Evolutionary conservation across 2,113 vertebrate genomes (phyloP).

Genomic region (Cyanoramphus novaezelandiae): DNA sequence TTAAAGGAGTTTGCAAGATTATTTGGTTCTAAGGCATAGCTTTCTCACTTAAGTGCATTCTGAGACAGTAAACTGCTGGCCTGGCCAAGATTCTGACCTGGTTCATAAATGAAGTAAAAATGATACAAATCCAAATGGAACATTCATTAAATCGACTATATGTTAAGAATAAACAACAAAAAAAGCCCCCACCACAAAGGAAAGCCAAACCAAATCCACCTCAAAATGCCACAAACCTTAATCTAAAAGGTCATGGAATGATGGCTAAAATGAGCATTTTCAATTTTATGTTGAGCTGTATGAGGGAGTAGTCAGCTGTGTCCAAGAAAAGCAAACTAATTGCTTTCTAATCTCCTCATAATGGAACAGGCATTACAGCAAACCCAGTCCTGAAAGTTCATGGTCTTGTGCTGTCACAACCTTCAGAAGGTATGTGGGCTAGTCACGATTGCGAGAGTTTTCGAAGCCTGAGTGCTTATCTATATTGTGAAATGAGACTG

Average conservation of each 20-base stretch:
- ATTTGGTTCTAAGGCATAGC: neutral
- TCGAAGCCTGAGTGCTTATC: neutral
- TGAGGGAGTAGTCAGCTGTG: neutral
- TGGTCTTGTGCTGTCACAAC: neutral
- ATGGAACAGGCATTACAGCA: neutral
- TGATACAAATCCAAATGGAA: neutral
- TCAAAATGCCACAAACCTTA: neutral
- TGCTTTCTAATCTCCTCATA: neutral
- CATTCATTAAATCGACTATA: neutral
- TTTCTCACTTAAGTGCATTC: neutral
- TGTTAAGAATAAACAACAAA: neutral
- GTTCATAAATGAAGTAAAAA: neutral
- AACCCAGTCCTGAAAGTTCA: neutral
- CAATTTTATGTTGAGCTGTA: neutral
- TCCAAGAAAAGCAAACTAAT: neutral
- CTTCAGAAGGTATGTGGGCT: fast-evolving
- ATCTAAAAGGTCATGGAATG: neutral
- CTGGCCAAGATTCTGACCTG: neutral
- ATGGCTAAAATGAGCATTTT: neutral
- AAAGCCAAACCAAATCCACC: neutral
- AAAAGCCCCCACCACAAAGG: neutral
- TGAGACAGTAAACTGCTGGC: neutral
- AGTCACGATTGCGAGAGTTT: neutral
- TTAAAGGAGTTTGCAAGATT: neutral
- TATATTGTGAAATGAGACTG: neutral